A percentile compares a stretch with the other conserved stretches of the same genome.
Evolutionary conservation across 2,888 invertebrate species (phyloP).

Genomic region (Pteria penguin): DNA sequence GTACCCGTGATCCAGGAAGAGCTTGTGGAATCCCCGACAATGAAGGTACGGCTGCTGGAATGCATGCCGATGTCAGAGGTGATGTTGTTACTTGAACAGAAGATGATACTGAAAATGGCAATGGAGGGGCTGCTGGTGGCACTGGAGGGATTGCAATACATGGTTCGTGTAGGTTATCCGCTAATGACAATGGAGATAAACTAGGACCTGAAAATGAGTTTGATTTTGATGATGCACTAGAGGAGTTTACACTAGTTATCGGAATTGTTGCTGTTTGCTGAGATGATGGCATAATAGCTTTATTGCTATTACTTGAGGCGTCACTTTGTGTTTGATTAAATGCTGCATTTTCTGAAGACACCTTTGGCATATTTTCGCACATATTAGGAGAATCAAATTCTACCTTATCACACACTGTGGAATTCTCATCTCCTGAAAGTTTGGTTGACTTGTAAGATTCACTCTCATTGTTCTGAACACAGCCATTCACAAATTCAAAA

Average conservation of each 20-base stretch:
- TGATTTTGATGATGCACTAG: background rate
- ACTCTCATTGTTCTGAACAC: background rate
- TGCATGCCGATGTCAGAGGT: slow-evolving; percentile 72
- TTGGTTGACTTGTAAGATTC: too few relatives aligned
- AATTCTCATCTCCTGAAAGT: background rate
- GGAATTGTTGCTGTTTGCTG: background rate
- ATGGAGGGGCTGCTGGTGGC: slow-evolving; percentile 78
- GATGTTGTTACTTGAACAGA: slow-evolving; percentile 22
- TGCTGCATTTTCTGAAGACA: background rate
- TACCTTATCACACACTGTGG: background rate
- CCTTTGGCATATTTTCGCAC: background rate
- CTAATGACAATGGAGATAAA: background rate
- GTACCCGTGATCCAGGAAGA: slow-evolving; percentile 63
- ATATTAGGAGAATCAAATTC: background rate
- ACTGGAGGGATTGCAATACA: slow-evolving; percentile 78
- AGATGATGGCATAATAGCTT: background rate
- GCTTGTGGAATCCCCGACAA: slow-evolving; percentile 49
- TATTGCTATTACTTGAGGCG: background rate
- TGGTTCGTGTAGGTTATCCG: background rate
- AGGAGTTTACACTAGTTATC: too few relatives aligned
- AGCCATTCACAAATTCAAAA: slow-evolving; percentile 17
- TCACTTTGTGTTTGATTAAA: background rate
- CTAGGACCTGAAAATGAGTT: background rate
- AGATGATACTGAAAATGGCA: slow-evolving; percentile 3
- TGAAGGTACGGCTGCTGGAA: slow-evolving; percentile 79